A percentile compares a stretch with the other conserved stretches of the same genome.
These are phyloP conservation scores for Rhamnusium bicolor DNA, from an alignment of 2,888 invertebrate genomes.

Conservation along the genomic window DNA sequence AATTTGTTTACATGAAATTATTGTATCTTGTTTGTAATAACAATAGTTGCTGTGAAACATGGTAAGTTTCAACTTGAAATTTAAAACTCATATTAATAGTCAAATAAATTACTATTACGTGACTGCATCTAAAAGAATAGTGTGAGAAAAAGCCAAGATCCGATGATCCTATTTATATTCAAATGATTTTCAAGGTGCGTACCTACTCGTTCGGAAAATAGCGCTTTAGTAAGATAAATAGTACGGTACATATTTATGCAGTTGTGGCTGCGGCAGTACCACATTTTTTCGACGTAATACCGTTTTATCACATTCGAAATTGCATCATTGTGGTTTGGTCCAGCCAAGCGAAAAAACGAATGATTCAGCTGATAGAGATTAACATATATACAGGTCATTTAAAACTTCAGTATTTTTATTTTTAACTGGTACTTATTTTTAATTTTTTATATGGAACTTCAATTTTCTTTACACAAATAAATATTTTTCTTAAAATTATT, in stretches of 20 bases:
- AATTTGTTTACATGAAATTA: too few relatives aligned
- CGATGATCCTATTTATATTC: conserved; percentile 19
- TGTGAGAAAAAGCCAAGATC: conserved; percentile 19
- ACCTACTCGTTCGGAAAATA: conserved; percentile 17
- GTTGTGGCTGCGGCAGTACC: not conserved
- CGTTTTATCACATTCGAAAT: conserved; percentile 39
- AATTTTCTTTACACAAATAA: too few relatives aligned
- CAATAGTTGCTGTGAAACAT: too few relatives aligned
- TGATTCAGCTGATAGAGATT: too few relatives aligned
- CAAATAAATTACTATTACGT: not conserved
- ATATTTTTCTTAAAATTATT: too few relatives aligned
- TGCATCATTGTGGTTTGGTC: conserved; percentile 23
- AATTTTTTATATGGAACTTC: too few relatives aligned
- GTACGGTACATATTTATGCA: conserved; percentile 13
- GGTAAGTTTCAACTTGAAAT: too few relatives aligned
- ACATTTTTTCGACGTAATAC: conserved; percentile 32
- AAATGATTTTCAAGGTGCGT: conserved; percentile 16
- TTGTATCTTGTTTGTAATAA: too few relatives aligned
- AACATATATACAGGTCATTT: too few relatives aligned
- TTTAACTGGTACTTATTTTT: too few relatives aligned
- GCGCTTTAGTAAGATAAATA: not conserved
- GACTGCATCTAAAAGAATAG: conserved; percentile 3
- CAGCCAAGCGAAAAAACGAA: too few relatives aligned
- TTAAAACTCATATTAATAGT: conserved; percentile 4
- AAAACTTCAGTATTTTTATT: too few relatives aligned